Percentiles rank a stretch among this genome's conserved stretches.
Evolutionary conservation across 2,888 invertebrate species (phyloP).

Genomic region (Apamea anceps): DNA sequence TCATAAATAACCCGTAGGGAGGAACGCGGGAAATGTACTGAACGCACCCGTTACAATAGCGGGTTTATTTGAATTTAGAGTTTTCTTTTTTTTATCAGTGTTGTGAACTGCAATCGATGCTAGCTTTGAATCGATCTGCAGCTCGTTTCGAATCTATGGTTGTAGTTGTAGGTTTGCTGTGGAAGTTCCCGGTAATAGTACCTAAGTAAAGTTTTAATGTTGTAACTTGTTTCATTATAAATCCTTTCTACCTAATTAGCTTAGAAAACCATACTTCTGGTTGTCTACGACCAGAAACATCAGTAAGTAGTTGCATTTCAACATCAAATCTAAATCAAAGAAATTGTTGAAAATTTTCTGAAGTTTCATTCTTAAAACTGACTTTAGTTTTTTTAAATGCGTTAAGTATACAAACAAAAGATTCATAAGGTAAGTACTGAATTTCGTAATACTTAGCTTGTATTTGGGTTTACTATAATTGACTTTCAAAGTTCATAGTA

Average conservation of each 20-base stretch:
- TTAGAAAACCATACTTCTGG: not conserved
- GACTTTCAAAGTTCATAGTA: not conserved
- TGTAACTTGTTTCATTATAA: not conserved
- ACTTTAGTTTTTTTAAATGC: not conserved
- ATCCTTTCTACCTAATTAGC: too few species aligned
- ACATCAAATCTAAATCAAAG: not conserved
- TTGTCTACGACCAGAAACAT: not conserved
- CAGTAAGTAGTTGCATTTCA: not conserved
- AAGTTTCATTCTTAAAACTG: not conserved
- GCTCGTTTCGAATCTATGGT: not conserved
- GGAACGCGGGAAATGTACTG: constrained; percentile 75
- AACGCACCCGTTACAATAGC: constrained; percentile 70
- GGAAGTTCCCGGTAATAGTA: not conserved
- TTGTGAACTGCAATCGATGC: constrained; percentile 13
- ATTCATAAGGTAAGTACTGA: not conserved
- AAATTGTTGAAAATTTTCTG: not conserved
- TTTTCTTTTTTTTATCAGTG: constrained; percentile 36
- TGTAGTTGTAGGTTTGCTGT: not conserved
- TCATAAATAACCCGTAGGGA: constrained; percentile 91
- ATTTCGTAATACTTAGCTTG: not conserved
- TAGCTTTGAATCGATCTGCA: constrained; percentile 4
- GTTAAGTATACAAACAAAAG: not conserved
- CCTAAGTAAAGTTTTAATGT: not conserved
- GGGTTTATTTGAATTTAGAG: constrained; percentile 68
- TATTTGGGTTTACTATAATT: not conserved